phyloP scores from a whole-genome alignment of 2,888 invertebrate species.

The Drosophila fulvimacula region DNA sequence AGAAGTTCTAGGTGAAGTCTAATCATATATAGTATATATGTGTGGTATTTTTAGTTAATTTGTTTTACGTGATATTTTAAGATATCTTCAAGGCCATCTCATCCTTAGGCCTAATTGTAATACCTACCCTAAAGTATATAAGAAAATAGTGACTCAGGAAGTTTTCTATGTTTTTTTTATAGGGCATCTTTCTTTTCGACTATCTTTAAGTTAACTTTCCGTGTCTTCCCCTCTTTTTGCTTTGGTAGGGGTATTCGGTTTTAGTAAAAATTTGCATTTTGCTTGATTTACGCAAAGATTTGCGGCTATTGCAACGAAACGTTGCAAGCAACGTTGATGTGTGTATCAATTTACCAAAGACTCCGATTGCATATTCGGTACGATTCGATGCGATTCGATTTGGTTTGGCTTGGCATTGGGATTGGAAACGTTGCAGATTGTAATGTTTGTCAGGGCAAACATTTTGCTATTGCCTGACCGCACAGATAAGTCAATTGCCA shows the following conservation, averaged over 20 bases:
- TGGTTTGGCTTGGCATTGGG: slow-evolving; percentile 6
- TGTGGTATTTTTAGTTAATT: no score
- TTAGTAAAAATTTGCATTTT: slow-evolving; percentile 75
- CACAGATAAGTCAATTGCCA: slow-evolving; percentile 75
- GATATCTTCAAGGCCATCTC: no score
- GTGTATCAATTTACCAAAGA: slow-evolving; percentile 75
- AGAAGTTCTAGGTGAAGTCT: background rate
- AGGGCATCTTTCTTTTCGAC: background rate
- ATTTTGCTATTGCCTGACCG: slow-evolving; percentile 72
- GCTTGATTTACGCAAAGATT: slow-evolving; percentile 78
- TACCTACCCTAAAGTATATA: no score
- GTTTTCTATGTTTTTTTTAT: background rate
- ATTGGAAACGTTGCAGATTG: slow-evolving; percentile 40
- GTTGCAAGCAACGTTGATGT: slow-evolving; percentile 74
- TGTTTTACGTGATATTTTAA: no score
- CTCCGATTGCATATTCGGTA: slow-evolving; percentile 50
- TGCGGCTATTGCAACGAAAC: slow-evolving; percentile 77
- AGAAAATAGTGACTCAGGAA: background rate
- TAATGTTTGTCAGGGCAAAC: slow-evolving; percentile 68
- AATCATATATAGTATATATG: no score
- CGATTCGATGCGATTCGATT: slow-evolving; percentile 21
- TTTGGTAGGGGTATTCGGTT: slow-evolving; percentile 29
- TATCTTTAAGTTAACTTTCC: background rate
- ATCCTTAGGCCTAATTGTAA: no score
- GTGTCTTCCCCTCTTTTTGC: background rate